A percentile compares a stretch with the other conserved stretches of the same genome.
phyloP scores from a whole-genome alignment of 2,797 vertebrate species.

The Echiichthys vipera region DNA sequence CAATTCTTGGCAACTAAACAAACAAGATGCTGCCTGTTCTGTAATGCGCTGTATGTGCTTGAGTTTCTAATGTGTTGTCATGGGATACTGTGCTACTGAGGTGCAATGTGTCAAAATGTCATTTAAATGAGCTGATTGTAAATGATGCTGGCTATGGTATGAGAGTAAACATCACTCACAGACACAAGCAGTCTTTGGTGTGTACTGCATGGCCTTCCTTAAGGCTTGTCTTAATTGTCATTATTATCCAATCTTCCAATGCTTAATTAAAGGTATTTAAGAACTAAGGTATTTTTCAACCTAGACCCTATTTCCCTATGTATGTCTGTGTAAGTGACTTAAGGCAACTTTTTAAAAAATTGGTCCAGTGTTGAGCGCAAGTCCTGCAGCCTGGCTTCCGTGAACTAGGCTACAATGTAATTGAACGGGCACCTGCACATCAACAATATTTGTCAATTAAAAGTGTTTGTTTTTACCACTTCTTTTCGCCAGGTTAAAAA shows the following conservation, averaged over 20 bases:
- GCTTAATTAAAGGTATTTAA: no score
- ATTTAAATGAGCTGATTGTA: slow-evolving; percentile 6
- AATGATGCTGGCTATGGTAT: neutral
- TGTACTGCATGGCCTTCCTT: neutral
- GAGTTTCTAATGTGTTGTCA: slow-evolving; percentile 4
- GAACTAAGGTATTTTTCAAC: no score
- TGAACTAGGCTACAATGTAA: no score
- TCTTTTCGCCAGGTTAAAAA: no score
- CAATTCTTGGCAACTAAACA: neutral
- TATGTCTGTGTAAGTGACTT: no score
- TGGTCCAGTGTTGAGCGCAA: no score
- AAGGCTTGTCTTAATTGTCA: slow-evolving; percentile 1
- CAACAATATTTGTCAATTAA: no score
- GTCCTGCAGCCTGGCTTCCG: no score
- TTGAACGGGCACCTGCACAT: no score
- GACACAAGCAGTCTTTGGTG: neutral
- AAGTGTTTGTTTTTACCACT: no score
- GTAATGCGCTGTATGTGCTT: neutral
- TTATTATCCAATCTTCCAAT: neutral
- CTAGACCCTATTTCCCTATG: no score
- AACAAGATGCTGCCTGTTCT: neutral
- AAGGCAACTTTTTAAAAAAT: no score
- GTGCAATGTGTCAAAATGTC: neutral
- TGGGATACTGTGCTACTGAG: neutral
- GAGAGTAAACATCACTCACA: neutral